A percentile compares a stretch with the other conserved stretches of the same genome.
Conservation (phyloP, 2,797 vertebrate species). For the Girardinus metallicus region DNA sequence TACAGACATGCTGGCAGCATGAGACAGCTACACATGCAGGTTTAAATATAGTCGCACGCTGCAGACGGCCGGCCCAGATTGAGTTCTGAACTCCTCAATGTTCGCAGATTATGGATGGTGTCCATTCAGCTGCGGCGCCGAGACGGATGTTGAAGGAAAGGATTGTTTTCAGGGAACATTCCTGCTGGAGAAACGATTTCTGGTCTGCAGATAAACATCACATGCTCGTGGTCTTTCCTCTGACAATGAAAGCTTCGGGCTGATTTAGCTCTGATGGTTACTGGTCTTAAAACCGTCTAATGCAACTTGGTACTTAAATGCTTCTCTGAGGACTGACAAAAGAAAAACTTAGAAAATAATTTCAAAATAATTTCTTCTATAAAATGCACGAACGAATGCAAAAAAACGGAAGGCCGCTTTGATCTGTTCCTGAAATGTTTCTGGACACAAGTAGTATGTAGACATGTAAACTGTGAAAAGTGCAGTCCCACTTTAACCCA, state of each 20-base stretch:
- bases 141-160: conserved; percentile 6
- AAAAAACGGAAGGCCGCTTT: conserved; percentile 54
- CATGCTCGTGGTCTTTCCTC: conserved; percentile 53
- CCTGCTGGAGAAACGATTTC: conserved; percentile 43
- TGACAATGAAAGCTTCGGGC: conserved; percentile 36
- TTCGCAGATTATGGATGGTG: conserved; percentile 13
- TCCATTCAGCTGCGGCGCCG: conserved; percentile 16
- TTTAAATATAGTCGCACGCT: conserved; percentile 66
- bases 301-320: conserved; percentile 18
- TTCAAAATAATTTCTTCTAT: conserved; percentile 28
- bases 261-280: conserved; percentile 62
- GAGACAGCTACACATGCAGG: conserved; percentile 72
- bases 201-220: conserved; percentile 61
- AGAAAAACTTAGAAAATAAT: conserved; percentile 35
- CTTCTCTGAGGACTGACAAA: conserved; percentile 25
- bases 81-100: conserved; percentile 11
- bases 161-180: conserved; percentile 32
- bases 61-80: conserved; percentile 36
- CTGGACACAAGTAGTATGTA: conserved; percentile 52
- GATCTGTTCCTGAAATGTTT: conserved; percentile 61
- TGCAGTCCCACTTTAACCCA: conserved; percentile 53
- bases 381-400: conserved; percentile 30
- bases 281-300: conserved; percentile 13
- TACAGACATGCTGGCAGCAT: conserved; percentile 70
- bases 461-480: conserved; percentile 57